phyloP scores from a whole-genome alignment of 2,888 invertebrate species.

The Neelides folsomi region DNA sequence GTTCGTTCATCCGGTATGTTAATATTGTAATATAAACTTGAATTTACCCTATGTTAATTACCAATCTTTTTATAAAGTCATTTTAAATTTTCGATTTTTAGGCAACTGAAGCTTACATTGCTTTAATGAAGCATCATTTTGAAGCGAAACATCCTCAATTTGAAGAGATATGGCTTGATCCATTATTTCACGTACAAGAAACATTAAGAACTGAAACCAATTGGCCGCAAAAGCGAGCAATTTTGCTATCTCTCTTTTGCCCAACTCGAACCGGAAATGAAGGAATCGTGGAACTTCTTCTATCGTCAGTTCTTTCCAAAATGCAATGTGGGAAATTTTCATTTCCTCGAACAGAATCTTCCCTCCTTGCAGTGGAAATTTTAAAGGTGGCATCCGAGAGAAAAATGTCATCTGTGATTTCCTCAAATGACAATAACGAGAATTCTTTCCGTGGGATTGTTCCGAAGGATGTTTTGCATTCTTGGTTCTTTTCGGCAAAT shows the following conservation, averaged over 20 bases:
- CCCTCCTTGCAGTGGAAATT: constrained; percentile 22
- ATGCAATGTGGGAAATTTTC: constrained; percentile 1
- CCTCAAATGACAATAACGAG: background rate
- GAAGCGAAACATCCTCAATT: constrained; percentile 39
- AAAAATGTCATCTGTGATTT: constrained; percentile 7
- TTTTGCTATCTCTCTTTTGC: constrained; percentile 7
- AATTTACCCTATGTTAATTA: background rate
- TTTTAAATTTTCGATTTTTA: constrained; percentile 33
- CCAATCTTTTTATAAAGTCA: background rate
- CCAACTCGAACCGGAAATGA: constrained; percentile 1
- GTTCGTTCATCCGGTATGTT: constrained; percentile 18
- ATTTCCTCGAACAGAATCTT: constrained; percentile 13
- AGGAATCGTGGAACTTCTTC: constrained; percentile 1
- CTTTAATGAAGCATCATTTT: constrained; percentile 42
- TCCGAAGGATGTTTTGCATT: constrained; percentile 17
- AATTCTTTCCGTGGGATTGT: constrained; percentile 24
- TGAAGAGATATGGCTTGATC: constrained; percentile 43
- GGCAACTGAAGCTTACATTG: constrained; percentile 46
- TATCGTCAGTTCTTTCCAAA: background rate
- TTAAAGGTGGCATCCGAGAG: constrained; percentile 27
- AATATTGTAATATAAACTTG: background rate
- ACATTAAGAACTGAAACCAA: constrained; percentile 19
- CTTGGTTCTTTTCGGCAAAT: constrained; percentile 23
- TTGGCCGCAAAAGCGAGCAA: constrained; percentile 24
- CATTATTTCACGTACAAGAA: constrained; percentile 34